phyloP scores from a whole-genome alignment of 2,797 vertebrate species.

The Sebastes paucispinis region DNA sequence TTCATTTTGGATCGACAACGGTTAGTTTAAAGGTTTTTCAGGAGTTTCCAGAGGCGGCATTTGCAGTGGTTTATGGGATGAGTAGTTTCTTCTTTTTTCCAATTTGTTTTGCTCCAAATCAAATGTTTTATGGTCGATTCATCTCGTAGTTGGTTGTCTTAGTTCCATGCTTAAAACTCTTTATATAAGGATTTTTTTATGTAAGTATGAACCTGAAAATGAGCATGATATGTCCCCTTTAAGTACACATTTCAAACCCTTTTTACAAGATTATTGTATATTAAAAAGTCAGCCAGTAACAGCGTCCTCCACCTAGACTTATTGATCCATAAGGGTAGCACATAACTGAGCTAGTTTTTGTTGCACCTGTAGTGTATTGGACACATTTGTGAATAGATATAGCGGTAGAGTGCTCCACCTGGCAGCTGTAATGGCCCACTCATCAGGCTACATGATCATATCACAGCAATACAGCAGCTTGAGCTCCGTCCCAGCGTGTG shows the following conservation, averaged over 20 bases:
- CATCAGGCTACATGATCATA: constrained; percentile 26
- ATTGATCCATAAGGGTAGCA: neutral
- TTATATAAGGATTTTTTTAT: no score
- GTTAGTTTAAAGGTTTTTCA: no score
- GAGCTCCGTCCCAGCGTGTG: constrained; percentile 11
- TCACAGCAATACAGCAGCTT: constrained; percentile 18
- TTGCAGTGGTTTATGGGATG: no score
- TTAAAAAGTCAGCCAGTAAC: neutral
- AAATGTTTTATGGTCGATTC: no score
- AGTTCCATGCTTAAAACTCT: no score
- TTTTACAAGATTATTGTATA: neutral
- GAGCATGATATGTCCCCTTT: neutral
- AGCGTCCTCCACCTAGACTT: neutral
- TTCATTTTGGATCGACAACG: no score
- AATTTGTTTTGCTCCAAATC: no score
- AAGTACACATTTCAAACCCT: neutral
- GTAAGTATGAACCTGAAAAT: neutral
- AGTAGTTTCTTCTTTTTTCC: no score
- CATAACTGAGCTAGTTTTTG: neutral
- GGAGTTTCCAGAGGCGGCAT: no score
- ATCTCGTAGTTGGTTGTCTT: no score
- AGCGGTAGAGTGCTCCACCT: neutral
- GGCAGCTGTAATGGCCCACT: constrained; percentile 5
- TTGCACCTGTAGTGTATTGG: neutral
- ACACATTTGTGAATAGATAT: neutral